A percentile compares a stretch with the other conserved stretches of the same genome.
Conservation (phyloP, 2,888 invertebrate genomes). For the Allolobophora icterica region DNA sequence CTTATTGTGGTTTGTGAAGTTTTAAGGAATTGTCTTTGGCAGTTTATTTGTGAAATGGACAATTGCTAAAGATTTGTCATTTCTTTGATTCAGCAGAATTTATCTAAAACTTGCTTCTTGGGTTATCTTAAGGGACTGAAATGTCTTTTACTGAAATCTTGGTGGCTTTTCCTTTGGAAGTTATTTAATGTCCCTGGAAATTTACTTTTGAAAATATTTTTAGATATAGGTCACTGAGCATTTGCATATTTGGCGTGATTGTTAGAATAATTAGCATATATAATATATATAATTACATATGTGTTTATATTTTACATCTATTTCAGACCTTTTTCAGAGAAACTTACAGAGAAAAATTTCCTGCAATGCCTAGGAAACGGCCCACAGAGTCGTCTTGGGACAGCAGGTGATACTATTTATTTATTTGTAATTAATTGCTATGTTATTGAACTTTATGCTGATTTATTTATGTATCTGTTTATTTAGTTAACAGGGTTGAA, state of each 20-base stretch:
- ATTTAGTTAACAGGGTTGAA: too few species aligned
- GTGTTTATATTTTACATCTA: too few species aligned
- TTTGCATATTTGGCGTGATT: background rate
- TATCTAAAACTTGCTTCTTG: background rate
- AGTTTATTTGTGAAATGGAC: too few species aligned
- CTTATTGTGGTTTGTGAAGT: too few species aligned
- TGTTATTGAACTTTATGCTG: too few species aligned
- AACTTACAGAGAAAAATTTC: background rate
- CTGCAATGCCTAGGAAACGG: background rate
- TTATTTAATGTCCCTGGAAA: background rate
- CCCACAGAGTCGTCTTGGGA: constrained; percentile 25
- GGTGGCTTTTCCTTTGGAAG: background rate
- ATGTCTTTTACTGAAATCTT: background rate
- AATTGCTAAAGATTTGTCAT: background rate
- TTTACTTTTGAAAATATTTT: background rate
- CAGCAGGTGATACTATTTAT: background rate
- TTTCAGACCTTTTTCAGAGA: background rate
- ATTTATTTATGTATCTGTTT: too few species aligned
- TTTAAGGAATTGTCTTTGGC: too few species aligned
- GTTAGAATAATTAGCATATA: background rate
- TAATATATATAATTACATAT: background rate
- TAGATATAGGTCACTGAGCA: background rate
- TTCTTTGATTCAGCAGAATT: too few species aligned
- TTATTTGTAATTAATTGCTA: background rate
- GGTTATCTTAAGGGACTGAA: background rate